These are phyloP conservation scores for Phoeniculus purpureus DNA, from an alignment of 2,797 vertebrate species.

Conservation along the genomic window DNA sequence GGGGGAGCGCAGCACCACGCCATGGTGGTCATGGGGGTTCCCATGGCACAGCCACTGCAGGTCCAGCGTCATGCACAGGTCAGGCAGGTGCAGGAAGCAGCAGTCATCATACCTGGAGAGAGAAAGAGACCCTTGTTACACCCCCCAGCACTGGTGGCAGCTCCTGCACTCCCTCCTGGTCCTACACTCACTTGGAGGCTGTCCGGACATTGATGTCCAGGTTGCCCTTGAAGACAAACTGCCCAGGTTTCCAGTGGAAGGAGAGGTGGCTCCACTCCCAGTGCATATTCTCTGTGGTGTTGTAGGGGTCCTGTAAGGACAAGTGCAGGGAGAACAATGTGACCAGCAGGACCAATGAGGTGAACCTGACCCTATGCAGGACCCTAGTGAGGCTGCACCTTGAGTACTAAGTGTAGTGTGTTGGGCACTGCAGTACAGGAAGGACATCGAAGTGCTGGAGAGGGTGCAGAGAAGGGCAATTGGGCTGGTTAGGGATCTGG, in stretches of 20 bases:
- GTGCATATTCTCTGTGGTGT: slow-evolving; percentile 98
- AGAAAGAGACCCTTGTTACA: not conserved
- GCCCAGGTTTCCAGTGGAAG: slow-evolving; percentile 93
- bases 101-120: slow-evolving; percentile 93
- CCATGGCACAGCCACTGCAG: slow-evolving; percentile 97
- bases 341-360: too few relatives aligned
- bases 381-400: too few relatives aligned
- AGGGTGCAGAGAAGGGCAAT: too few relatives aligned
- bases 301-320: slow-evolving; percentile 92
- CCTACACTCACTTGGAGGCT: slow-evolving; percentile 90
- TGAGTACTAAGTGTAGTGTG: too few relatives aligned
- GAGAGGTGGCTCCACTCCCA: slow-evolving; percentile 96
- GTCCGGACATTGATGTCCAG: slow-evolving; percentile 96
- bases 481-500: too few relatives aligned
- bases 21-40: slow-evolving; percentile 94
- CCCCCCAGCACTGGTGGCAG: not conserved
- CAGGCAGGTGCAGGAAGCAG: slow-evolving; percentile 94
- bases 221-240: slow-evolving; percentile 94
- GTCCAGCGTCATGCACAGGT: slow-evolving; percentile 94
- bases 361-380: too few relatives aligned
- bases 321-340: rapidly evolving
- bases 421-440: too few relatives aligned
- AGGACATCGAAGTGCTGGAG: too few relatives aligned
- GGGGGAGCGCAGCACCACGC: slow-evolving; percentile 89
- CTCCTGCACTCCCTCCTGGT: rapidly evolving